These are phyloP conservation scores for Drosophila macrospina DNA, from an alignment of 2,888 invertebrate genomes.

Conservation along the genomic window DNA sequence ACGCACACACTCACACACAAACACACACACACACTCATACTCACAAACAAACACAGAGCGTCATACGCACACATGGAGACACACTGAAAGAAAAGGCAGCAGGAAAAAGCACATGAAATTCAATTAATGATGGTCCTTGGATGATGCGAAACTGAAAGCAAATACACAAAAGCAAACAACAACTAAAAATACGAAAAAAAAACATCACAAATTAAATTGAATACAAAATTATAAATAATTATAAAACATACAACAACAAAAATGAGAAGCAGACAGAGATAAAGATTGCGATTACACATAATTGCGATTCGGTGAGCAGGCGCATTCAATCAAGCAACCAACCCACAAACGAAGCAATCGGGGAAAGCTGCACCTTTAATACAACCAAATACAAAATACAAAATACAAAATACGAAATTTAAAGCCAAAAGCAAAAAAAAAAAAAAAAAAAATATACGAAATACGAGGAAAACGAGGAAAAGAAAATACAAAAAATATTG, in stretches of 20 bases:
- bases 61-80: constrained; percentile 7
- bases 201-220: background rate
- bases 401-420: background rate
- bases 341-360: constrained; percentile 45
- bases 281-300: constrained; percentile 56
- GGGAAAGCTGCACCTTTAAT: constrained; percentile 48
- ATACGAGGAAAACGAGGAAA: too few relatives aligned
- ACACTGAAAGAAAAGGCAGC: constrained; percentile 11
- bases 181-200: background rate
- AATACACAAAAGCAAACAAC: constrained; percentile 1
- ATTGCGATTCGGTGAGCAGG: constrained; percentile 60
- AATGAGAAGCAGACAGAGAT: constrained; percentile 45
- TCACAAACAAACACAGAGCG: background rate
- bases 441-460: background rate
- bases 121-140: constrained; percentile 41
- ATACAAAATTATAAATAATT: constrained; percentile 1
- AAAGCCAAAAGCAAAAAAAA: background rate
- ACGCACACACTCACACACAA: background rate
- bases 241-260: constrained; percentile 10
- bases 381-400: constrained; percentile 18
- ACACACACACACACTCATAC: background rate
- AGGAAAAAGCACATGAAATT: constrained; percentile 31
- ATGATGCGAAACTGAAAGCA: constrained; percentile 17
- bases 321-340: constrained; percentile 58
- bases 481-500: background rate